Evolutionary conservation across 2,888 invertebrate species (phyloP), one percentile per base, ranked within the genome.

Genomic region (Criorhina ranunculi): DNA sequence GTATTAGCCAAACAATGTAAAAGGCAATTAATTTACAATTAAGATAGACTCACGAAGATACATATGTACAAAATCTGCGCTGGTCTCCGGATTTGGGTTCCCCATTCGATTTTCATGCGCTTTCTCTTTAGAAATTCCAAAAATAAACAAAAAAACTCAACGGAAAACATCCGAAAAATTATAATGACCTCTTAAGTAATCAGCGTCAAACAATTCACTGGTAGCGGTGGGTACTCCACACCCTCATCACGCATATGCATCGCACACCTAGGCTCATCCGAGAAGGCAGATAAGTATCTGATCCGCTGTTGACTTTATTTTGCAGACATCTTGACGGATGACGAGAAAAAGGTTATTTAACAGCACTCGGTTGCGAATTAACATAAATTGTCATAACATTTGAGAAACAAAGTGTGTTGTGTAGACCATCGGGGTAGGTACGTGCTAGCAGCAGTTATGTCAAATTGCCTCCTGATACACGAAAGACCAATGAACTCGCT

Each of bases 1-100:
- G 55, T 49, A 62, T 72, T 66, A 78, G 64, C 49, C 42, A 67
- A 73, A 78, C 78, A 83, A 78, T 75, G 79, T 57, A 79, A 51
- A 44, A 31, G 57, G 69, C 59, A 79, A 83, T 83, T 83, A 83
- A 62, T 73, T 83, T 69, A 55, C 66, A 83, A 83, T 83, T 75
- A 69, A 73, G 42, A 78, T 51, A 51, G 33, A 64, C 15, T 40
- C 66, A 19, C 70, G 11, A 40, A 33, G 53, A 62, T 46, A 66
- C 40, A 46, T n/a, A 49, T 19, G 53, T 12, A 5, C 55, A 24
- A 19, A n/a, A 15, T n/a, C 12, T 19, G 15, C 8, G 5, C 31
- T 12, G 3, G 9, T 33, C 0, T 4, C 17, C 11, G 12, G 53
- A 19, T 8, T 9, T 11, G 6, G 9, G 44, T 2, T 8, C 11